phyloP scores from a whole-genome alignment of 1,140 invertebrate species.

The Scaptomyza montana region DNA sequence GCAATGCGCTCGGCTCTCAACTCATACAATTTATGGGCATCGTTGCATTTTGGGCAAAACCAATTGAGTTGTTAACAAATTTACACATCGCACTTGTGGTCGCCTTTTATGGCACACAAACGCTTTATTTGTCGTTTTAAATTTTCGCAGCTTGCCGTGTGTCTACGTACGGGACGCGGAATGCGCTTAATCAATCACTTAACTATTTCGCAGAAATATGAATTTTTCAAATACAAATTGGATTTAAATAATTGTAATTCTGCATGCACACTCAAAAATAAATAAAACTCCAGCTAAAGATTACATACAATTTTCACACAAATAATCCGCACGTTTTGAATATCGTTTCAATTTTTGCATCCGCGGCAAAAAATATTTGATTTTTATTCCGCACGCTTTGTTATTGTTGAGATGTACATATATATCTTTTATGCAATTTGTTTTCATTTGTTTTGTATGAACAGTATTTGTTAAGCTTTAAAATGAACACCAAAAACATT shows the following conservation, averaged over 20 bases:
- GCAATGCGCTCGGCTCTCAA: constrained; percentile 1
- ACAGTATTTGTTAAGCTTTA: constrained; percentile 29
- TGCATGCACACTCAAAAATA: constrained; percentile 24
- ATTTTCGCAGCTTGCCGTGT: neutral
- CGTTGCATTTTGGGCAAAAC: constrained; percentile 35
- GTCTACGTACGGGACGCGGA: neutral
- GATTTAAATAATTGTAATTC: constrained; percentile 60
- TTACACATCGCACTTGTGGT: constrained; percentile 20
- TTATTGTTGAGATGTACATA: constrained; percentile 33
- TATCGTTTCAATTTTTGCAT: constrained; percentile 7
- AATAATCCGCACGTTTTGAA: constrained; percentile 34
- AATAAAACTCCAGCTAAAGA: constrained; percentile 20
- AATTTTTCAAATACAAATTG: constrained; percentile 31
- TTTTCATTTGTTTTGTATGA: neutral
- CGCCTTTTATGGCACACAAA: constrained; percentile 2
- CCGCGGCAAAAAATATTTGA: constrained; percentile 12
- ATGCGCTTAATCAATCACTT: constrained; percentile 69
- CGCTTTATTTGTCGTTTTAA: constrained; percentile 4
- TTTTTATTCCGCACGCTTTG: constrained; percentile 48
- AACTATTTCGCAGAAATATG: constrained; percentile 56
- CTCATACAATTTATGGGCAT: constrained; percentile 29
- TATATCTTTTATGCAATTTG: constrained; percentile 42
- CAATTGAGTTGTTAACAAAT: constrained; percentile 53
- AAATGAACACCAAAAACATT: constrained; percentile 51
- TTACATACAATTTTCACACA: constrained; percentile 25